Evolutionary conservation across 2,113 vertebrate species (phyloP).

Genomic region (Delphinapterus leucas): DNA sequence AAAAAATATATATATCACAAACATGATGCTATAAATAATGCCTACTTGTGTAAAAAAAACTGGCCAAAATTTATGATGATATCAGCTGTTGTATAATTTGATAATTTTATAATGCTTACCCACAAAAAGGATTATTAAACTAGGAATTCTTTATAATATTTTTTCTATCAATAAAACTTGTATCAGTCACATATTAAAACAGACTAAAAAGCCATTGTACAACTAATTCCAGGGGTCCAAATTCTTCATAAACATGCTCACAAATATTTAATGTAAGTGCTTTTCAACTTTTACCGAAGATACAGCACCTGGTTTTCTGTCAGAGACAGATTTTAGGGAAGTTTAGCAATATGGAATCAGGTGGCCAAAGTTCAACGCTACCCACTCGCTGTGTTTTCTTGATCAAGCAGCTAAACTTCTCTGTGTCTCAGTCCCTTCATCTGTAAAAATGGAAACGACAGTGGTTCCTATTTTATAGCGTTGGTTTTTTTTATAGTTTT

Average conservation of each 20-base stretch:
- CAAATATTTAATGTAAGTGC: slow-evolving; percentile 7
- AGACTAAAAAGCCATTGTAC: not conserved
- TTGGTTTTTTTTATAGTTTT: not conserved
- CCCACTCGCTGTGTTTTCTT: not conserved
- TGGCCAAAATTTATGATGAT: not conserved
- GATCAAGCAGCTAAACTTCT: not conserved
- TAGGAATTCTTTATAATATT: not conserved
- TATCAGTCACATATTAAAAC: not conserved
- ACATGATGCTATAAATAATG: not conserved
- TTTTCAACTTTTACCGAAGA: not conserved
- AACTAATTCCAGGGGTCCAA: not conserved
- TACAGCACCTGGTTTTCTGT: not conserved
- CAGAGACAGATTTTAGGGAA: not conserved
- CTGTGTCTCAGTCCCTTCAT: not conserved
- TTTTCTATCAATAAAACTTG: not conserved
- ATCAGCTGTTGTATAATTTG: not conserved
- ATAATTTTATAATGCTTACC: not conserved
- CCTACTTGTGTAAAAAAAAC: not conserved
- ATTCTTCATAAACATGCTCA: not conserved
- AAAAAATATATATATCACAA: not conserved
- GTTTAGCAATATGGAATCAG: not conserved
- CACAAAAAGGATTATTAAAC: not conserved
- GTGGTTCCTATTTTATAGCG: not conserved
- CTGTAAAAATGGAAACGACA: not conserved
- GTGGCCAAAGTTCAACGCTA: not conserved